Evolutionary conservation across 2,888 invertebrate genomes (phyloP).

Genomic region (Protophormia terraenovae): DNA sequence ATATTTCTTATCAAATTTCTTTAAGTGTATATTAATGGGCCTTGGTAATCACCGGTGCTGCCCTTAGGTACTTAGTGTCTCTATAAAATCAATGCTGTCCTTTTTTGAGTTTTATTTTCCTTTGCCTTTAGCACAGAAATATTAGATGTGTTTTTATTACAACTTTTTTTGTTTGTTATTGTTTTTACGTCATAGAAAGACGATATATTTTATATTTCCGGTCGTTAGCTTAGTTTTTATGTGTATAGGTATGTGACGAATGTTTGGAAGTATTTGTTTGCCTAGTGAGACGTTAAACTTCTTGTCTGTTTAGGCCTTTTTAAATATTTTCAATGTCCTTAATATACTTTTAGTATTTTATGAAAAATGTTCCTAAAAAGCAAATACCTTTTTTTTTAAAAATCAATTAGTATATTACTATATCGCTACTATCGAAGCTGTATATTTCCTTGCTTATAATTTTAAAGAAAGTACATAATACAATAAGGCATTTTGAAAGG

Average conservation of each 20-base stretch:
- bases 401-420: too few species aligned
- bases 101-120: too few species aligned
- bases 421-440: too few species aligned
- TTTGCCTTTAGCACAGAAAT: not conserved
- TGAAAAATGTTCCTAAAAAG: too few species aligned
- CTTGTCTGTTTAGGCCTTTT: too few species aligned
- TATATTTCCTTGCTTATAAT: too few species aligned
- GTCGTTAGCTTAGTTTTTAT: slow-evolving; percentile 23
- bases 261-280: not conserved
- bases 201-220: slow-evolving; percentile 57
- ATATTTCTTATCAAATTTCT: not conserved
- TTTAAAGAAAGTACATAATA: too few species aligned
- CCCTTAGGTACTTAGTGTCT: not conserved
- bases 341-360: too few species aligned
- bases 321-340: too few species aligned
- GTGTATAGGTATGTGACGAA: not conserved
- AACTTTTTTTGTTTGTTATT: not conserved
- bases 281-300: too few species aligned
- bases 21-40: slow-evolving; percentile 15
- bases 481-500: too few species aligned
- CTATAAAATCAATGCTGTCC: not conserved
- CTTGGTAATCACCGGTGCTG: not conserved
- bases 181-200: slow-evolving; percentile 42
- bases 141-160: not conserved
- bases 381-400: too few species aligned